Evolutionary conservation across 2,113 vertebrate species (phyloP).

Genomic region (Centrocercus urophasianus): DNA sequence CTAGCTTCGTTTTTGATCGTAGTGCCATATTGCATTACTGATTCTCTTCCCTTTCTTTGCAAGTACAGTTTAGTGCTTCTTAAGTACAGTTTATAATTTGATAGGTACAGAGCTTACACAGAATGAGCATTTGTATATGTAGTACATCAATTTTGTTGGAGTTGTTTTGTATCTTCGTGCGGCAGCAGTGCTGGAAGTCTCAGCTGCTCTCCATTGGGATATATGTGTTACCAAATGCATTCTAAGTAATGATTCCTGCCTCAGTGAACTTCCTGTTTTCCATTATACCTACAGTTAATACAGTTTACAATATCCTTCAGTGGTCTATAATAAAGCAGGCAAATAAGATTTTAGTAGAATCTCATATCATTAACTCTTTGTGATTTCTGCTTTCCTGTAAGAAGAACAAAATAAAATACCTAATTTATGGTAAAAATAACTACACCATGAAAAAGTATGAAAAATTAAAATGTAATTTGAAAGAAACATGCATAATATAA

Average conservation of each 20-base stretch:
- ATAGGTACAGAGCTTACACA: not conserved
- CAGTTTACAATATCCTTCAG: not conserved
- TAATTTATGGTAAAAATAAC: not conserved
- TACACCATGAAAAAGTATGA: not conserved
- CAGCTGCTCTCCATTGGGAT: not conserved
- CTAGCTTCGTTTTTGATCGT: not conserved
- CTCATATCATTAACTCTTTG: not conserved
- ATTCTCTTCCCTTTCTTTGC: not conserved
- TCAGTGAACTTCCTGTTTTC: not conserved
- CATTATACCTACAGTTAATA: not conserved
- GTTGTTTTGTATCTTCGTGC: not conserved
- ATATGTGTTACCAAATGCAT: not conserved
- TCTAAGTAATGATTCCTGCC: not conserved
- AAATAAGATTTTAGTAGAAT: not conserved
- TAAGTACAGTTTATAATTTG: not conserved
- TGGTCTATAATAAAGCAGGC: not conserved
- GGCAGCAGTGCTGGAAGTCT: not conserved
- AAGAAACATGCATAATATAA: accelerated
- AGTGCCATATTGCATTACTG: not conserved
- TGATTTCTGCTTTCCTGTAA: not conserved
- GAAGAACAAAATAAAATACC: not conserved
- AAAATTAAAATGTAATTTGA: not conserved
- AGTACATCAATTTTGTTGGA: not conserved
- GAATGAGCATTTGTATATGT: not conserved
- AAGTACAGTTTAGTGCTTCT: not conserved